Base-by-base conservation (phyloP, 2,888 invertebrate species). In the Athalia circularis region DNA sequence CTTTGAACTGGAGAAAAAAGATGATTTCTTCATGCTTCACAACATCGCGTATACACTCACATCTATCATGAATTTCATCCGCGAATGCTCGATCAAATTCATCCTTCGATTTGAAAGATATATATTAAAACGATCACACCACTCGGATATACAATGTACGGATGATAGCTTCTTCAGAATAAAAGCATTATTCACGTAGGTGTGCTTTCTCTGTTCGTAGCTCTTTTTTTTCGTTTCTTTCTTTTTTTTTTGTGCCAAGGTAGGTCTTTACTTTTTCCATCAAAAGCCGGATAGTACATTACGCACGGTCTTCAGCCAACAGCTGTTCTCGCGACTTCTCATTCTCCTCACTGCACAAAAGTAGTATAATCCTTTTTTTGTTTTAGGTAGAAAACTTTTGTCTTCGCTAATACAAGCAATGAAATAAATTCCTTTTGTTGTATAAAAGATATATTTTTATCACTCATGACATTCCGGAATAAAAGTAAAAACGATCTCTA, bases 191-290 rank as follows among this genome's bases (percentile, higher is more conserved):
- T 0, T n/a, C 7, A n/a, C 5, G 13, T 65, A 29, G 29, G 29
- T 29, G 29, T 29, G 29, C 29, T 29, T 29, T 29, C 29, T 29
- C 1, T 29, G 2, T 29, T 29, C 29, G 0, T 29, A 29, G 29
- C 29, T 29, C n/a, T 29, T 48, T 65, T 47, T n/a, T 8, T 65
- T 47, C n/a, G n/a, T 48, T 65, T 13, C 47, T 5, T 65, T 65
- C 5, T 48, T 65, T 62, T 62, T 13, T 29, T 1, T 29, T 29
- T 29, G 43, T 2, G 13, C 47, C 15, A 65, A 48, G 65, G 47
- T 65, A 65, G 65, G 48, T 13, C 48, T 65, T 48, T 65, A 65
- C 48, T 47, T 65, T 65, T 65, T 29, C 65, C 65, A 65, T 65
- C 48, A 65, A 65, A 48, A 29, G 29, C 29, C 2, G 29, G 65